phyloP scores from a whole-genome alignment of 2,113 vertebrate genomes.

The Ploceus nigricollis region DNA sequence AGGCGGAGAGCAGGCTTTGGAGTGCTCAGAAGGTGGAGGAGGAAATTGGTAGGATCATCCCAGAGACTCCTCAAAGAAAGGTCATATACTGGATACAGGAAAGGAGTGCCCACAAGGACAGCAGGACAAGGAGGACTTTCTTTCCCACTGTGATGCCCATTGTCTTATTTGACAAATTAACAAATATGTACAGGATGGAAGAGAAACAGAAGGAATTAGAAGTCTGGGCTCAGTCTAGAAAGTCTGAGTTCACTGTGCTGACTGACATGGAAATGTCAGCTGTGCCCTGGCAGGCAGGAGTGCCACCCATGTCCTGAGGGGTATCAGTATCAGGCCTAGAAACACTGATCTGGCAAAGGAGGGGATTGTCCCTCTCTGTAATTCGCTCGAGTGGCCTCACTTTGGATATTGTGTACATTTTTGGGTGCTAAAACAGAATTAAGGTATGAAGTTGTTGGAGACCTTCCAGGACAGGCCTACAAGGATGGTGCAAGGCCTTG shows the following conservation, averaged over 20 bases:
- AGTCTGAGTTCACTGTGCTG: not conserved
- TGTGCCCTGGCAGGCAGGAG: fast-evolving
- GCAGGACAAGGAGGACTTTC: not conserved
- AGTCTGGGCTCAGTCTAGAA: not conserved
- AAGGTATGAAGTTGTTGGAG: not conserved
- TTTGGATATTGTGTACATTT: not conserved
- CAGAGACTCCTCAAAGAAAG: not conserved
- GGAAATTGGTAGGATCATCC: not conserved
- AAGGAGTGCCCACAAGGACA: too few species aligned
- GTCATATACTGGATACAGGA: not conserved
- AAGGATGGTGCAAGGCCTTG: not conserved
- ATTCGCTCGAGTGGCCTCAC: fast-evolving
- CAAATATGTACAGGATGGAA: not conserved
- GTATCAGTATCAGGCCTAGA: not conserved
- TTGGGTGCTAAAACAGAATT: not conserved
- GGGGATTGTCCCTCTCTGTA: not conserved
- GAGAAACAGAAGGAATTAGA: not conserved
- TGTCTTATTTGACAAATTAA: not conserved
- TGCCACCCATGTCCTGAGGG: fast-evolving
- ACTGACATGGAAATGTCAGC: not conserved
- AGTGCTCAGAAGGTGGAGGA: too few species aligned
- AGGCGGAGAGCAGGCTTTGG: too few species aligned
- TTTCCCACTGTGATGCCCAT: not conserved
- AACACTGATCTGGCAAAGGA: not conserved
- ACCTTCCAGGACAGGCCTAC: not conserved